Conservation (phyloP, 2,888 invertebrate species). For the Polietes domitor region DNA sequence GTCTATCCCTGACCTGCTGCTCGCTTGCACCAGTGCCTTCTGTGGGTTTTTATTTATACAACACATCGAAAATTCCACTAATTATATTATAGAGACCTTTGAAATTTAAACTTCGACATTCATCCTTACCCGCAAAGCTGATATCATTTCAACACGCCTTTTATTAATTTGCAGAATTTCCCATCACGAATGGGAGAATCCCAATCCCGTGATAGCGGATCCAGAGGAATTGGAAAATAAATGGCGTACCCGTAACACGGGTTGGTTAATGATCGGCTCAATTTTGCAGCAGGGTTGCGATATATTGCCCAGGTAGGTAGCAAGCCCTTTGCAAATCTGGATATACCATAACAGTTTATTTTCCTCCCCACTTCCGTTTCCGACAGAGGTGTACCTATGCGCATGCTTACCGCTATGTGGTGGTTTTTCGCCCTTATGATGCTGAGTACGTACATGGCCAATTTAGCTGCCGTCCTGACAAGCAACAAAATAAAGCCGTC, state of each 20-base stretch:
- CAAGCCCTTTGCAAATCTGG: background rate
- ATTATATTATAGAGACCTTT: no score
- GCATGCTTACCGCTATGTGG: slow-evolving; percentile 94
- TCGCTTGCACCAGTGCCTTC: no score
- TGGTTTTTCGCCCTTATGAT: slow-evolving; percentile 97
- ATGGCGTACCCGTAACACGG: slow-evolving; percentile 92
- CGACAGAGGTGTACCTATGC: slow-evolving; percentile 91
- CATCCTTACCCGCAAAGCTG: no score
- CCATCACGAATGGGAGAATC: slow-evolving; percentile 96
- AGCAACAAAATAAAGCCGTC: slow-evolving; percentile 93
- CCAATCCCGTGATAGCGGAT: slow-evolving; percentile 92
- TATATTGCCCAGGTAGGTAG: slow-evolving; percentile 90
- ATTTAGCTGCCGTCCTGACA: slow-evolving; percentile 95
- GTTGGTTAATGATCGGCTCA: slow-evolving; percentile 96
- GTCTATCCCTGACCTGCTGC: no score
- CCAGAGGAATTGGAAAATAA: slow-evolving; percentile 93
- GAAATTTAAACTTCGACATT: no score
- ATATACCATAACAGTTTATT: background rate
- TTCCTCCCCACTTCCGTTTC: background rate
- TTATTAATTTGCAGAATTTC: slow-evolving; percentile 85
- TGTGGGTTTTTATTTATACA: no score
- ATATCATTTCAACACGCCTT: no score
- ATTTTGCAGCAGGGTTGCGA: slow-evolving; percentile 98
- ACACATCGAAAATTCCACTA: no score
- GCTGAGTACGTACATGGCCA: slow-evolving; percentile 96